A percentile compares a stretch with the other conserved stretches of the same genome.
These are phyloP conservation scores for Macaria notata DNA, from an alignment of 2,888 invertebrate genomes.

Conservation along the genomic window DNA sequence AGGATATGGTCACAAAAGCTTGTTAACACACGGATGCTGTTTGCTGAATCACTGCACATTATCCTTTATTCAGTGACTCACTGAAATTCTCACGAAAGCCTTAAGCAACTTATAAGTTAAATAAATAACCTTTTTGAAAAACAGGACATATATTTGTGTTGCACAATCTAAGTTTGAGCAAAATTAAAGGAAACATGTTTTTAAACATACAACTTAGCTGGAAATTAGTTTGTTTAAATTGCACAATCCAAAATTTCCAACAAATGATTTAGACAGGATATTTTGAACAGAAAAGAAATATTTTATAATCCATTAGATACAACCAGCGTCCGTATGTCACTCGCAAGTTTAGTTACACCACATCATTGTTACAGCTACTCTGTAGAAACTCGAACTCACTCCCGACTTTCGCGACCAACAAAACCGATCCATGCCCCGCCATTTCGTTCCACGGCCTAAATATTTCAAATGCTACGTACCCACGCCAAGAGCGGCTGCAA, in stretches of 20 bases:
- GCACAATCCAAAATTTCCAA: too few relatives aligned
- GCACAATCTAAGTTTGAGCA: background rate
- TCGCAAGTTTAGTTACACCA: constrained; percentile 48
- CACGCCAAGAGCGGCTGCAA: constrained; percentile 86
- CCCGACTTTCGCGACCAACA: constrained; percentile 55
- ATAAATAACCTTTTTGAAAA: background rate
- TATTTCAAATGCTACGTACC: constrained; percentile 83
- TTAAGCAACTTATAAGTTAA: too few relatives aligned
- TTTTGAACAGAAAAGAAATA: too few relatives aligned
- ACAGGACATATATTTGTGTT: too few relatives aligned
- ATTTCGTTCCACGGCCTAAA: constrained; percentile 64
- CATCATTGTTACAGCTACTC: constrained; percentile 42
- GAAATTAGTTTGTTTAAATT: too few relatives aligned
- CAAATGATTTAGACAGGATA: too few relatives aligned
- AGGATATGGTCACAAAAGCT: constrained; percentile 10
- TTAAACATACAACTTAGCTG: too few relatives aligned
- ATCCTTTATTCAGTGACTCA: constrained; percentile 18
- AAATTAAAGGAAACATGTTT: too few relatives aligned
- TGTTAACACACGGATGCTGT: constrained; percentile 15
- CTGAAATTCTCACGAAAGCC: background rate
- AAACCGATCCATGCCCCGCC: constrained; percentile 45
- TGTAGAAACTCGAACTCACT: constrained; percentile 55
- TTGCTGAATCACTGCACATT: constrained; percentile 19
- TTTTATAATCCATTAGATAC: background rate
- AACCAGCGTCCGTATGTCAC: constrained; percentile 28